These are phyloP conservation scores for Drosophila subsilvestris DNA, from an alignment of 2,888 invertebrate species.

Conservation along the genomic window DNA sequence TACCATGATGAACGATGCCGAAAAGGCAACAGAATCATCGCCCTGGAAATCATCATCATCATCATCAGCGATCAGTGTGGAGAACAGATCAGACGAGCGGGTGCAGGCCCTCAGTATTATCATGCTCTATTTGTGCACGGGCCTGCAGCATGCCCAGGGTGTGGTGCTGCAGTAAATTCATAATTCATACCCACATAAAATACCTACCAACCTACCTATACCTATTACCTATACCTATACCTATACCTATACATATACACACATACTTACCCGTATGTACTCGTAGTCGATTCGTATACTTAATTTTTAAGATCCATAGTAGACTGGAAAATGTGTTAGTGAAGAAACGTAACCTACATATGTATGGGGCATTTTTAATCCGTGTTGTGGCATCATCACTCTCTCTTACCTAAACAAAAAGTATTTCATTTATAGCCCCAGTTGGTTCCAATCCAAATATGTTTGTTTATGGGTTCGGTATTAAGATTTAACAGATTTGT, in stretches of 20 bases:
- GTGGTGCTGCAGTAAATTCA: slow-evolving; percentile 73
- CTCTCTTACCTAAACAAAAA: slow-evolving; percentile 29
- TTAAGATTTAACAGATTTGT: slow-evolving; percentile 24
- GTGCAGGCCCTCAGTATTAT: slow-evolving; percentile 96
- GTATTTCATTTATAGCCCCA: slow-evolving; percentile 46
- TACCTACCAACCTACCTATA: not conserved
- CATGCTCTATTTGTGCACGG: slow-evolving; percentile 97
- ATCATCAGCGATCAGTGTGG: slow-evolving; percentile 22
- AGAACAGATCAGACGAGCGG: slow-evolving; percentile 89
- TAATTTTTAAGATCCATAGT: slow-evolving; percentile 42
- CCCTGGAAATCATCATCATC: slow-evolving; percentile 33
- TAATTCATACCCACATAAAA: not conserved
- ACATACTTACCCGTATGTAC: slow-evolving; percentile 4
- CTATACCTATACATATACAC: too few species aligned
- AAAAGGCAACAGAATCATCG: slow-evolving; percentile 85
- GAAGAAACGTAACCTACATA: slow-evolving; percentile 39
- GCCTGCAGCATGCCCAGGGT: slow-evolving; percentile 88
- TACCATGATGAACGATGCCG: slow-evolving; percentile 54
- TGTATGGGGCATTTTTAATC: slow-evolving; percentile 59
- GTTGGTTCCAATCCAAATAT: slow-evolving; percentile 49
- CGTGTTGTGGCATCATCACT: slow-evolving; percentile 49
- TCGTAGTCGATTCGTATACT: slow-evolving; percentile 13
- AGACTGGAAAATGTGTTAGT: slow-evolving; percentile 74
- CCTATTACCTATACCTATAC: too few species aligned
- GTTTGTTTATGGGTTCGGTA: slow-evolving; percentile 39